Conservation (phyloP, 1,140 invertebrate species). For the Micrasema longulum region DNA sequence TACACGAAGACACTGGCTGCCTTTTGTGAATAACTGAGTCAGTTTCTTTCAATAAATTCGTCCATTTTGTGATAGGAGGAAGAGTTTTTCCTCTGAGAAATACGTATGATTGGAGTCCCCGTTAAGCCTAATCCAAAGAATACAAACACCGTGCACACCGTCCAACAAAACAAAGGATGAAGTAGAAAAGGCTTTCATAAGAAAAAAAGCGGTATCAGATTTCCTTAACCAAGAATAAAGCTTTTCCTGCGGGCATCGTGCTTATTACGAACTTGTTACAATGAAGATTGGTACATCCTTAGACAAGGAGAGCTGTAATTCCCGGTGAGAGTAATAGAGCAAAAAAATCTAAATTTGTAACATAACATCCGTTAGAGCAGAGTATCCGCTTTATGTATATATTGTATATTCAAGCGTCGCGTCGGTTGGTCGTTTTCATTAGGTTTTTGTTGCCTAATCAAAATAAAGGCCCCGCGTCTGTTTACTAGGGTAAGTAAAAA, state of each 20-base stretch:
- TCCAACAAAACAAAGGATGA: neutral
- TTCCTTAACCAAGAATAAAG: too few species aligned
- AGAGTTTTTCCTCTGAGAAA: conserved; percentile 5
- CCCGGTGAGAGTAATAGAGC: neutral
- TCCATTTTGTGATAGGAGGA: neutral
- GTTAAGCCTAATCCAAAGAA: neutral
- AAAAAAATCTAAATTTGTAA: conserved; percentile 7
- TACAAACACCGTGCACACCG: neutral
- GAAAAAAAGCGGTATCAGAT: too few species aligned
- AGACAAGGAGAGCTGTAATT: neutral
- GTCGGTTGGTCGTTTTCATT: conserved; percentile 4
- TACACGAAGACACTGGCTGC: too few species aligned
- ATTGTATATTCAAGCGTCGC: too few species aligned
- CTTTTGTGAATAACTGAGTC: too few species aligned
- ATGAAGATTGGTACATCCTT: neutral
- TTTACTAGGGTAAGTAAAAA: conserved; percentile 12
- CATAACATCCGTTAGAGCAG: too few species aligned
- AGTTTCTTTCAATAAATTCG: too few species aligned
- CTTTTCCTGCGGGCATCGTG: too few species aligned
- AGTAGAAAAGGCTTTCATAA: too few species aligned
- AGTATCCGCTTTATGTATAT: too few species aligned
- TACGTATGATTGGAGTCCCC: neutral
- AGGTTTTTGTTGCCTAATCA: conserved; percentile 7
- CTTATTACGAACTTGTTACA: too few species aligned
- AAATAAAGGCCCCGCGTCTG: conserved; percentile 1